Evolutionary conservation across 64 coral and sea anemone species (phyloP).

Genomic region (Pachyseris speciosa): DNA sequence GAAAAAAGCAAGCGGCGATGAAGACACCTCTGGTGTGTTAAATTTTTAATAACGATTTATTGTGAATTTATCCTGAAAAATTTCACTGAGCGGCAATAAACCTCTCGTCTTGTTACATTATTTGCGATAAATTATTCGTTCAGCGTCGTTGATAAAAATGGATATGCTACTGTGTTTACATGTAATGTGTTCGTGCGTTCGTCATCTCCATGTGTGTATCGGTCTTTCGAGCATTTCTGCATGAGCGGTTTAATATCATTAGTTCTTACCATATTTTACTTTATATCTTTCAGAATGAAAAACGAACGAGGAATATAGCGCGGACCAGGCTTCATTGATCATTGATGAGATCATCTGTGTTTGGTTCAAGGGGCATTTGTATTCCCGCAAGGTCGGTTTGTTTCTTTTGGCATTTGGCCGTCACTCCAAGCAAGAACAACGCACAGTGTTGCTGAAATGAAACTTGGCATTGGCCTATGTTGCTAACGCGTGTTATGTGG

Average conservation of each 20-base stretch:
- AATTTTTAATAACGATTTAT: background rate
- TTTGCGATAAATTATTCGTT: background rate
- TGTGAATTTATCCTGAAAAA: background rate
- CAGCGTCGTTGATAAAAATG: background rate
- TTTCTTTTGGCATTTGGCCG: background rate
- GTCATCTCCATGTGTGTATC: too few relatives aligned
- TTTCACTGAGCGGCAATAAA: too few relatives aligned
- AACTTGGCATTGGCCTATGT: background rate
- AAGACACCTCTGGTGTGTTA: background rate
- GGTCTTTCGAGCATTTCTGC: background rate
- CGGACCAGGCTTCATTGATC: background rate
- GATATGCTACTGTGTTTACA: background rate
- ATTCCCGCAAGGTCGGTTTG: background rate
- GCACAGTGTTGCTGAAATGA: background rate
- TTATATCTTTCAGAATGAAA: conserved; percentile 14
- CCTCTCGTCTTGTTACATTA: too few relatives aligned
- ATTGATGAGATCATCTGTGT: background rate
- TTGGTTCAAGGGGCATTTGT: background rate
- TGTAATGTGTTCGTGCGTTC: too few relatives aligned
- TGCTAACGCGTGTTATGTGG: background rate
- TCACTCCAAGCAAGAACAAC: background rate
- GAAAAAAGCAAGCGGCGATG: conserved; percentile 17
- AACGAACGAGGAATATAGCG: background rate
- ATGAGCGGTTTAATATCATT: background rate
- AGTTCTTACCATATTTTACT: background rate